Conservation (phyloP, 2,888 invertebrate species). For the Sphecodes monilicornis region DNA sequence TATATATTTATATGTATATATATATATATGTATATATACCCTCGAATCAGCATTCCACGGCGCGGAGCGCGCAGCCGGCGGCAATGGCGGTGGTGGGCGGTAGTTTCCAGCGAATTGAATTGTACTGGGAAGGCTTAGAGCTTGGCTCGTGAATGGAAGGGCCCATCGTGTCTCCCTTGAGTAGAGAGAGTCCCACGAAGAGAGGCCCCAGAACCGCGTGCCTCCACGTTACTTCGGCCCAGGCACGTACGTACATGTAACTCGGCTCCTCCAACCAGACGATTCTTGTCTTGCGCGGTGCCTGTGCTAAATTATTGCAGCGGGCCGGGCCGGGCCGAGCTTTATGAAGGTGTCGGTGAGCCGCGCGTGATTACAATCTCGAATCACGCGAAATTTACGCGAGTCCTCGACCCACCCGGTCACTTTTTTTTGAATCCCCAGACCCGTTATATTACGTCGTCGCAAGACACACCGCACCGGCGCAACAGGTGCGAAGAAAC, state of each 20-base stretch:
- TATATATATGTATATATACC: neutral
- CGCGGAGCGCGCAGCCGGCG: conserved; percentile 60
- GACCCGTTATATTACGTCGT: conserved; percentile 32
- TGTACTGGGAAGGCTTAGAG: conserved; percentile 76
- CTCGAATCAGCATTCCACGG: conserved; percentile 77
- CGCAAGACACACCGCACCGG: neutral
- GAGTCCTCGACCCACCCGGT: neutral
- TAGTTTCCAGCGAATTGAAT: conserved; percentile 80
- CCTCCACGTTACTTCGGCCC: conserved; percentile 75
- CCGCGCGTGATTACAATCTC: conserved; percentile 59
- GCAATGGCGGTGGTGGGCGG: conserved; percentile 46
- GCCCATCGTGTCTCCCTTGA: conserved; percentile 65
- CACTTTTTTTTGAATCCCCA: neutral
- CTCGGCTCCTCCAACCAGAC: conserved; percentile 59
- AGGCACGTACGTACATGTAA: conserved; percentile 60
- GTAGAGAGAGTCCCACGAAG: conserved; percentile 74
- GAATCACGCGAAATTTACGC: conserved; percentile 6
- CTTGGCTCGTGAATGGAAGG: conserved; percentile 75
- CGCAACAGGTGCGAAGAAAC: conserved; percentile 38
- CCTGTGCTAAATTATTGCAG: conserved; percentile 62
- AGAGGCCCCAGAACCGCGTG: conserved; percentile 69
- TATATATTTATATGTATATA: too few species aligned
- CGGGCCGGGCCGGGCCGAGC: conserved; percentile 24
- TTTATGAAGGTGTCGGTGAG: conserved; percentile 58
- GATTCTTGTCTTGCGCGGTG: conserved; percentile 69